Evolutionary conservation across 1,140 invertebrate genomes (phyloP).

Genomic region (Reticulitermes speratus): DNA sequence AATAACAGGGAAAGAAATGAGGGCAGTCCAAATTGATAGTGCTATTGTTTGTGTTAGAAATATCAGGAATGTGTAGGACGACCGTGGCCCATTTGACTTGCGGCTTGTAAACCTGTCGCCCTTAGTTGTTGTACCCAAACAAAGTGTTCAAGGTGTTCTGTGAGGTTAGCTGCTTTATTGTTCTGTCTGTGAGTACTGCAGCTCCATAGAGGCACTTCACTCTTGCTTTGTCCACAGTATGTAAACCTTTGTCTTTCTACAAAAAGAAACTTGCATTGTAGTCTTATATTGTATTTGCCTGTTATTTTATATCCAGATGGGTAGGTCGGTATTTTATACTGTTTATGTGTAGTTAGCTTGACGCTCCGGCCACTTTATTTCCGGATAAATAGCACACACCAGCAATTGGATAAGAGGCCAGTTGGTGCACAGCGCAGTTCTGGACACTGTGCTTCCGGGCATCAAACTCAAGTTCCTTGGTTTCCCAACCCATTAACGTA

Average conservation of each 20-base stretch:
- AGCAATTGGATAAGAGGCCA: too few species aligned
- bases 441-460: too few species aligned
- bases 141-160: neutral
- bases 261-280: neutral
- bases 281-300: too few species aligned
- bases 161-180: neutral
- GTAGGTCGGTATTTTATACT: too few species aligned
- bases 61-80: neutral
- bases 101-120: neutral
- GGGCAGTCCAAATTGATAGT: neutral
- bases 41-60: neutral
- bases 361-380: too few species aligned
- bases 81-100: neutral
- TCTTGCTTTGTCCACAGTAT: neutral
- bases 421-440: too few species aligned
- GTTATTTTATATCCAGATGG: too few species aligned
- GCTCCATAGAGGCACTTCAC: neutral
- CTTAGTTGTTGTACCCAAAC: neutral
- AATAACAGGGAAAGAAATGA: neutral
- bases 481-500: too few species aligned
- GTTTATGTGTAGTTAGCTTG: too few species aligned
- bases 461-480: too few species aligned
- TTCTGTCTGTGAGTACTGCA: neutral
- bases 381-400: too few species aligned
- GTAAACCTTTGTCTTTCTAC: neutral